Evolutionary conservation across 2,113 vertebrate genomes (phyloP).

Genomic region (Balaenoptera acutorostrata): DNA sequence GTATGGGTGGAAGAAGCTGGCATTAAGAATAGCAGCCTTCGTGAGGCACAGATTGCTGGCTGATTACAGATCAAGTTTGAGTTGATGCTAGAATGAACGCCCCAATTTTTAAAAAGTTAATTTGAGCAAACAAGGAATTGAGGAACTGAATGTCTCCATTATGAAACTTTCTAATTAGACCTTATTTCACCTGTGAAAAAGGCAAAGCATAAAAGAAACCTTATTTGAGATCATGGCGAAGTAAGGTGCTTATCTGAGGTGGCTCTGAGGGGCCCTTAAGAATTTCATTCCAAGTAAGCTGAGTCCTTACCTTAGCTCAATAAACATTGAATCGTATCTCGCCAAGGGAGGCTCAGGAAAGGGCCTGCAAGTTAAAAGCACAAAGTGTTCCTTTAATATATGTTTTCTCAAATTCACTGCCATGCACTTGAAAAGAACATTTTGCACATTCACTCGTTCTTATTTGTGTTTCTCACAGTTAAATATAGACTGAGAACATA

Average conservation of each 20-base stretch:
- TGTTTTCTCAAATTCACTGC: slow-evolving; percentile 52
- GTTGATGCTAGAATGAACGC: not conserved
- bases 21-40: not conserved
- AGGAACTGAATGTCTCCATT: slow-evolving; percentile 16
- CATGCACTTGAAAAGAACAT: not conserved
- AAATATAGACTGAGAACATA: slow-evolving; percentile 55
- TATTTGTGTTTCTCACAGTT: slow-evolving; percentile 48
- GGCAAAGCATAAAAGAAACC: not conserved
- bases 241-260: not conserved
- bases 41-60: slow-evolving; percentile 35
- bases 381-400: slow-evolving; percentile 14
- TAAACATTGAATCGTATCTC: not conserved
- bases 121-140: slow-evolving; percentile 37
- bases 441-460: not conserved
- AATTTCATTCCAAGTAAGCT: slow-evolving; percentile 20
- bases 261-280: slow-evolving; percentile 5
- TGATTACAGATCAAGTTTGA: not conserved
- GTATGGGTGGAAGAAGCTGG: slow-evolving; percentile 1
- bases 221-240: not conserved
- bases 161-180: slow-evolving; percentile 34
- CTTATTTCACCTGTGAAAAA: slow-evolving; percentile 19
- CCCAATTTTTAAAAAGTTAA: slow-evolving; percentile 34
- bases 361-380: not conserved
- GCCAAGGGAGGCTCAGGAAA: not conserved
- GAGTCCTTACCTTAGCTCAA: slow-evolving; percentile 35